A percentile compares a stretch with the other conserved stretches of the same genome.
Conservation (phyloP, 2,797 vertebrate species). For the Tragelaphus eurycerus region DNA sequence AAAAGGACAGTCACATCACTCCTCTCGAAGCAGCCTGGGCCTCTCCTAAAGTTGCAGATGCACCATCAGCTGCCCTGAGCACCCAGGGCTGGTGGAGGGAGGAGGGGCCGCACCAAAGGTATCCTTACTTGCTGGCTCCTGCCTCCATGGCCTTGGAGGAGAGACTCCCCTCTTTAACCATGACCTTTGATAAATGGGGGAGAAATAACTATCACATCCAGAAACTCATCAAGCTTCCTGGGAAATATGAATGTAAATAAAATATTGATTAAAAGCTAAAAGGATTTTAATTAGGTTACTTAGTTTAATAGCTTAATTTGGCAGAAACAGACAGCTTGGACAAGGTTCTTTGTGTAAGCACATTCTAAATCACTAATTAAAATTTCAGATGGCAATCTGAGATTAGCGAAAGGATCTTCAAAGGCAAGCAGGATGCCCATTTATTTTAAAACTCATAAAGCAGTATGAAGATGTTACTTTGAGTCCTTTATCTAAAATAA, state of each 20-base stretch:
- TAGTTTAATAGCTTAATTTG: conserved; percentile 85
- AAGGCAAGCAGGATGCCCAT: conserved; percentile 73
- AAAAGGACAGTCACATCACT: not conserved
- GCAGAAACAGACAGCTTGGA: conserved; percentile 79
- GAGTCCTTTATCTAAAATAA: conserved; percentile 59
- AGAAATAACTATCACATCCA: conserved; percentile 67
- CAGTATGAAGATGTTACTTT: conserved; percentile 57
- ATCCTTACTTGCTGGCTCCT: not conserved
- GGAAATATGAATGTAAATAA: conserved; percentile 84
- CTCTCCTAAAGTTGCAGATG: not conserved
- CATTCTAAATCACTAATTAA: conserved; percentile 82
- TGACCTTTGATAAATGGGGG: conserved; percentile 66
- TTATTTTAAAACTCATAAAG: conserved; percentile 68
- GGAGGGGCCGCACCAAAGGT: accelerated
- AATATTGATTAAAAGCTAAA: conserved; percentile 86
- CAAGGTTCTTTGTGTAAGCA: conserved; percentile 77
- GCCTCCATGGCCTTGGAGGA: not conserved
- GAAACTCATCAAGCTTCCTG: conserved; percentile 74
- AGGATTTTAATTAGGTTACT: conserved; percentile 85
- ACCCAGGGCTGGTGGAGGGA: not conserved
- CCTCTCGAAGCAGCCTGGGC: accelerated
- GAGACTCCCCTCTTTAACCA: not conserved
- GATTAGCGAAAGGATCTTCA: conserved; percentile 77
- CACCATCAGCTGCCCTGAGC: too few species aligned
- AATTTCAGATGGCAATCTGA: conserved; percentile 79